Base-by-base conservation (phyloP, 2,113 vertebrate species). In the Boulengeromyrus knoepffleri region DNA sequence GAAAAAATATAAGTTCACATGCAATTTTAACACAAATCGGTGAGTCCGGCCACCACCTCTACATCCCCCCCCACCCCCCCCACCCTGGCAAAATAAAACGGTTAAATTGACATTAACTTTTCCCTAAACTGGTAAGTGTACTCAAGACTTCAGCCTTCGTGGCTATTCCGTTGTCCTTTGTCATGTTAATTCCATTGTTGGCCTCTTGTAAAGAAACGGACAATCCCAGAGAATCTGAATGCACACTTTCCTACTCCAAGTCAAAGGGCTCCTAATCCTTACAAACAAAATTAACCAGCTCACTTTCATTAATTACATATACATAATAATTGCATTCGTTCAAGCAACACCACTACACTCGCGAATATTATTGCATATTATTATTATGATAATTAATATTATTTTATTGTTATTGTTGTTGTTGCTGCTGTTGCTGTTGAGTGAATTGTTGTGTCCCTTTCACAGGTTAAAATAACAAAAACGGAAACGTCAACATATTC, bases 151-250 rank as follows among this genome's bases (percentile, higher is more conserved):
- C 92, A 92, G 93, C 94, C 93, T 93, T 93, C 92, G 91, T 93
- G 93, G 91, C 92, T 86, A 89, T 90, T 58, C 93, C 89, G n/a
- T 62, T 93, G 93, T 92, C 93, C 93, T 95, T 96, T 96, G 95
- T 96, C 94, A 96, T 95, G 95, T 95, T 95, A 95, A 96, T 96
- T 93, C 93, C 93, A 94, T 95, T 96, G 94, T 96, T 94, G 93
- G 94, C 94, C 94, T 92, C 92, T 91, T 52, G 87, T 91, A 93
- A 93, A 93, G 93, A 94, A 93, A 93, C 94, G 93, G 93, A 93
- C 94, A 94, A 93, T 93, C 93, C 92, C 93, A 92, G 91, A 89
- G 90, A 90, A 92, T 90, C 92, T 91, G 91, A 92, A 89, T 92
- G 93, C 91, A 93, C 93, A 93, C 94, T 94, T 95, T 94, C 94